Percentiles rank a stretch among this genome's conserved stretches.
phyloP scores from a whole-genome alignment of 1,140 invertebrate species.

The Trialeurodes vaporariorum region DNA sequence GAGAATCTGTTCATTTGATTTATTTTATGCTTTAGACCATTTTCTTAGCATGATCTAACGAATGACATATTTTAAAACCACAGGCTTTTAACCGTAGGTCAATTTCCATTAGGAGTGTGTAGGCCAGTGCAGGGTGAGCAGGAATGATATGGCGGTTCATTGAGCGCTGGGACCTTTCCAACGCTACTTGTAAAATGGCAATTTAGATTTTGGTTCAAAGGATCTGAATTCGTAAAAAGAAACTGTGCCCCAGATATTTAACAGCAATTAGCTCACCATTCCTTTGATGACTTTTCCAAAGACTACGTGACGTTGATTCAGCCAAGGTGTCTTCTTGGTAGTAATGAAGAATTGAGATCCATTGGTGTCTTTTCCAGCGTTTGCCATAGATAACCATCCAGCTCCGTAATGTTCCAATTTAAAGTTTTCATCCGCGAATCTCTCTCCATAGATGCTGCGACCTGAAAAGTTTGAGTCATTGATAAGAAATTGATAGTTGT shows the following conservation, averaged over 20 bases:
- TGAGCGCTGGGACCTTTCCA: neutral
- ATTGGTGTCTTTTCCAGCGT: conserved; percentile 93
- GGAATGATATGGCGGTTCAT: neutral
- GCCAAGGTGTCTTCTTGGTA: conserved; percentile 80
- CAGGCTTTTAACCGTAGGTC: no score
- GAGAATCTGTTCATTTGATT: no score
- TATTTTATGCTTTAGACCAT: no score
- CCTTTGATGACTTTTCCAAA: conserved; percentile 89
- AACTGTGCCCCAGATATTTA: no score
- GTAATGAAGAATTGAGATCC: conserved; percentile 98
- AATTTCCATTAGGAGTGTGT: no score
- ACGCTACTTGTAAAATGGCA: neutral
- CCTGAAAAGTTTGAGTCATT: no score
- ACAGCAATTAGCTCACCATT: conserved; percentile 52
- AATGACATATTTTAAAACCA: no score
- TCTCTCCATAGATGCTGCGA: conserved; percentile 83
- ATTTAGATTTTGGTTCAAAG: no score
- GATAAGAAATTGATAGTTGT: no score
- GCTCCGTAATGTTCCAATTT: conserved; percentile 93
- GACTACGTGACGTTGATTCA: conserved; percentile 93
- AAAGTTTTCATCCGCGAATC: conserved; percentile 94
- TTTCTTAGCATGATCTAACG: no score
- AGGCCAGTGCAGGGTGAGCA: no score
- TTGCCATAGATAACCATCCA: conserved; percentile 95
- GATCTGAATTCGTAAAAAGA: no score